Evolutionary conservation across 2,113 vertebrate species (phyloP).

Genomic region (Scomber japonicus): DNA sequence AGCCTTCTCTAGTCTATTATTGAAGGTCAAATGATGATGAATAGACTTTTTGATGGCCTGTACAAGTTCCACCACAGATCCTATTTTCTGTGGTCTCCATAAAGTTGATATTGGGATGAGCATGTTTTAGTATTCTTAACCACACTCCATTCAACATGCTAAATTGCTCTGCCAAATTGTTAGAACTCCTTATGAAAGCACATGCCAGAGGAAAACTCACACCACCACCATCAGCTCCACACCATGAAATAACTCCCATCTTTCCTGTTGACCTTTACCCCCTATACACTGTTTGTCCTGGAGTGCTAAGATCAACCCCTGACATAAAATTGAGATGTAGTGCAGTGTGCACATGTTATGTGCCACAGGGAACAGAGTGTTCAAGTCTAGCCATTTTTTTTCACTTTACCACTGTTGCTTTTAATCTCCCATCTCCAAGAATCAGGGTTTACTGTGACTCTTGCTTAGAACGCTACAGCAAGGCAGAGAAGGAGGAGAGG

Average conservation of each 20-base stretch:
- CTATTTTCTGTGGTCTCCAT: not conserved
- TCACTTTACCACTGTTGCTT: conserved; percentile 46
- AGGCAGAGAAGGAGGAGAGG: not conserved
- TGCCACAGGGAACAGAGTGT: conserved; percentile 45
- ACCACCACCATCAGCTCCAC: conserved; percentile 14
- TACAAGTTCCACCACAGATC: conserved; percentile 3
- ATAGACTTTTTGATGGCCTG: conserved; percentile 39
- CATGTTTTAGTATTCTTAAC: conserved; percentile 9
- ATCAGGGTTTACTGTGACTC: conserved; percentile 43
- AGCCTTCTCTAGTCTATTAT: conserved; percentile 34
- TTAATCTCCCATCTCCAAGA: conserved; percentile 66
- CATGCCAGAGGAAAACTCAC: not conserved
- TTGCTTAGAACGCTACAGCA: conserved; percentile 21
- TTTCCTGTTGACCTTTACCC: conserved; percentile 50
- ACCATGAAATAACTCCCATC: conserved; percentile 36
- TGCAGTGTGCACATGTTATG: conserved; percentile 48
- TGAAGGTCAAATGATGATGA: conserved; percentile 43
- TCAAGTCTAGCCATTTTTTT: not conserved
- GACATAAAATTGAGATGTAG: conserved; percentile 56
- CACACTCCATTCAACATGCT: not conserved
- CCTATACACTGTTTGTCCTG: conserved; percentile 43
- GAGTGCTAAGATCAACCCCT: conserved; percentile 48
- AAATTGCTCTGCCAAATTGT: conserved; percentile 1
- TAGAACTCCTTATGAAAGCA: not conserved
- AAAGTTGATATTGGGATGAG: not conserved